Evolutionary conservation across 2,797 vertebrate species (phyloP).

Genomic region (Xiphorhynchus erythropygius): DNA sequence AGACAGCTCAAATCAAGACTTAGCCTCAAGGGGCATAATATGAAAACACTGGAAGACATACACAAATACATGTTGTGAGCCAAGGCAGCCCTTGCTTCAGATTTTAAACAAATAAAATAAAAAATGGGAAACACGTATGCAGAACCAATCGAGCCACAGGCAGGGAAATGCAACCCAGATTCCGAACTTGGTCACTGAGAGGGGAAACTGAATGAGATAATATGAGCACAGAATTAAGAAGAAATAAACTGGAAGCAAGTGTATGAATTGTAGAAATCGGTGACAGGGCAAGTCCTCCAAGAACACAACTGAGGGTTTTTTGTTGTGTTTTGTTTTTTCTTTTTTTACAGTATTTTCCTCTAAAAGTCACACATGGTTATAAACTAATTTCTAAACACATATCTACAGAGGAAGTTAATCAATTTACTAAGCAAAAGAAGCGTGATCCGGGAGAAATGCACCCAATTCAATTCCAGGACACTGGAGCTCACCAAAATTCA

Average conservation of each 20-base stretch:
- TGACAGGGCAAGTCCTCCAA: neutral
- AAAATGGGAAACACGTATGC: neutral
- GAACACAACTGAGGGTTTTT: neutral
- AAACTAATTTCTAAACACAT: neutral
- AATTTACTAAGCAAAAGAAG: neutral
- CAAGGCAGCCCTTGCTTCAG: neutral
- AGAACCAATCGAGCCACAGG: neutral
- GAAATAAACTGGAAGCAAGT: neutral
- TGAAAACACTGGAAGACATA: neutral
- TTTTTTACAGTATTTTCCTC: neutral
- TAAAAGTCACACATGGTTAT: neutral
- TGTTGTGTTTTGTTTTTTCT: accelerated
- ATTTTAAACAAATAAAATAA: neutral
- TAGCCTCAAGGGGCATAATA: constrained; percentile 31
- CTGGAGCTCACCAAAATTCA: neutral
- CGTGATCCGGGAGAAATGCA: neutral
- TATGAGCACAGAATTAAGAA: neutral
- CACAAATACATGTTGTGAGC: neutral
- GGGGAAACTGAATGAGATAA: neutral
- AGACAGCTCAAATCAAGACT: constrained; percentile 26
- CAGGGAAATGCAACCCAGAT: neutral
- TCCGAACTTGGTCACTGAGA: neutral
- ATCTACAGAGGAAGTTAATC: neutral
- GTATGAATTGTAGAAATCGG: neutral
- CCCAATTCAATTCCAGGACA: neutral